Evolutionary conservation across 2,888 invertebrate species (phyloP), one percentile per base, ranked within the genome.

Genomic region (Hyalella azteca): DNA sequence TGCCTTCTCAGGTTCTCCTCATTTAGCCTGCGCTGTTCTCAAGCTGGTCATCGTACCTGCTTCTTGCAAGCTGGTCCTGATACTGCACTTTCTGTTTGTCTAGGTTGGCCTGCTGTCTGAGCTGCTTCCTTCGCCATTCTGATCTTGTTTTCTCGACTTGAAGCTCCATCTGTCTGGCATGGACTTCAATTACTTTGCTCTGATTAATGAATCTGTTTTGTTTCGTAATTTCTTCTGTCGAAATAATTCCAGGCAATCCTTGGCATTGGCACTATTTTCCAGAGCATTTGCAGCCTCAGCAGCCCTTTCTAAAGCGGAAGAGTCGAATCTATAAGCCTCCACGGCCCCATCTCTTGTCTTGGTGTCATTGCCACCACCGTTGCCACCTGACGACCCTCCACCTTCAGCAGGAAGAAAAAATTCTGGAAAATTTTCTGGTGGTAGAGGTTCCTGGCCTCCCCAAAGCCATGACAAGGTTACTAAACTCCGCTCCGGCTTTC

Each of bases 241-340:
- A 1, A 97, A 94, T 75, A 99, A 90, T 80, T 98, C 97, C 87
- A 99, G 88, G 0, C 97, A 97, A 87, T 98, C 96, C 87, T 94
- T 94, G 3, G 98, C 94, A 92, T 95, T 93, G 88, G 89, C 97
- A 86, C 97, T 98, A 88, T 90, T 92, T 90, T 99, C 99, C 83
- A 99, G 90, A 76, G 97, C 96, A 87, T 93, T 94, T 3, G 99
- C 99, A 4, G 99, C 98, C 87, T 94, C 93, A 0, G 99, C 99
- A 15, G 99, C 99, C 87, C 98, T 91, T 89, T 99, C 99, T 86
- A 99, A 89, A 9, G 99, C 99, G 77, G 95, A 93, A 0, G 99
- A 99, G 89, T 99, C 99, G 86, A 91, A 91, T 15, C 89, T 87
- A 86, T 91, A 91, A 26, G 89, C 88, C 84, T 88, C 87, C 87